A percentile compares a stretch with the other conserved stretches of the same genome.
These are phyloP conservation scores for Arothron firmamentum DNA, from an alignment of 2,113 vertebrate genomes.

Conservation along the genomic window DNA sequence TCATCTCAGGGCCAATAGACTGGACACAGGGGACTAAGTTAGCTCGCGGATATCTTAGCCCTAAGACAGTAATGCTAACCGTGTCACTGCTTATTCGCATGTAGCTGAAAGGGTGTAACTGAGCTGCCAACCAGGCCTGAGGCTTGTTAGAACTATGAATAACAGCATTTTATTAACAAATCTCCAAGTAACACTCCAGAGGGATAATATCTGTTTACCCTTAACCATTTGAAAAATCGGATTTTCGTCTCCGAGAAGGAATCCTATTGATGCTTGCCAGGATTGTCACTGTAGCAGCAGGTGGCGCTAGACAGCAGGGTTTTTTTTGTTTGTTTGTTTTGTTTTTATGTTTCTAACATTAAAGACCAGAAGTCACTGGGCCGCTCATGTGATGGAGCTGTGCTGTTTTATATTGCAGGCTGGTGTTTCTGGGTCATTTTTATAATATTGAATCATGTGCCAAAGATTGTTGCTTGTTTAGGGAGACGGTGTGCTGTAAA, in stretches of 20 bases:
- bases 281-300: background rate
- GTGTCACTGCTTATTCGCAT: too few species aligned
- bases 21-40: too few species aligned
- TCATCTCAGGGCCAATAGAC: too few species aligned
- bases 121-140: too few species aligned
- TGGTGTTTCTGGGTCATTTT: background rate
- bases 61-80: too few species aligned
- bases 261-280: background rate
- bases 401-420: background rate
- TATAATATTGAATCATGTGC: background rate
- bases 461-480: background rate
- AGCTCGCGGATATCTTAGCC: too few species aligned
- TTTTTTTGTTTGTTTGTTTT: background rate
- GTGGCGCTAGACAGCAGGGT: background rate
- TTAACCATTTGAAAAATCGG: too few species aligned
- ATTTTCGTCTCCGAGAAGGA: background rate
- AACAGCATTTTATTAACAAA: too few species aligned
- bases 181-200: too few species aligned
- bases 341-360: background rate
- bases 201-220: too few species aligned
- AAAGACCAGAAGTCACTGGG: background rate
- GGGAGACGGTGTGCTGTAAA: conserved; percentile 2
- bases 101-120: too few species aligned
- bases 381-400: background rate
- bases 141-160: too few species aligned